Evolutionary conservation across 2,797 vertebrate genomes (phyloP), one percentile per base, ranked within the genome.

Genomic region (Malacoctenus gilli): DNA sequence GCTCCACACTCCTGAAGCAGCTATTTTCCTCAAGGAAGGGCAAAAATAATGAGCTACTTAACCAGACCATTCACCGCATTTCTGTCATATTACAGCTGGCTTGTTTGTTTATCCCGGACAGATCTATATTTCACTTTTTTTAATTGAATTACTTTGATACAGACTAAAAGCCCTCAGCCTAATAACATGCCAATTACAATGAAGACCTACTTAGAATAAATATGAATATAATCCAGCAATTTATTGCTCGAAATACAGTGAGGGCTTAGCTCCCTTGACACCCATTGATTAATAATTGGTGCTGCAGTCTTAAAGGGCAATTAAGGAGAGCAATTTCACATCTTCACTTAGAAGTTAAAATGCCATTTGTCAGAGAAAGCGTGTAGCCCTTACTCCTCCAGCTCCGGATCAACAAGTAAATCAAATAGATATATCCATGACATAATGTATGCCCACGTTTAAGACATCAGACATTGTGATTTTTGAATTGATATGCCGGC

Each of bases 171-270:
- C 95, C 94, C 89, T 90, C 83, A 84, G 90, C 94, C 94, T 96
- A 95, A 94, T 95, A 94, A 93, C 93, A 94, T 96, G 94, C 95
- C 94, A 96, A 96, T 96, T 97, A 96, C 92, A 95, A 96, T 95
- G 94, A 93, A 92, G 92, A 93, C 94, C 94, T 94, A 94, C 92
- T 94, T 93, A 91, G 93, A 95, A 95, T 95, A 95, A 95, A 96
- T 96, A 95, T 95, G 93, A 95, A 95, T 94, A 94, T 96, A 95
- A 95, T 93, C 90, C 91, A 87, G 90, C 93, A 94, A 95, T 95
- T 94, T 95, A 97, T 96, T 92, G 92, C 92, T 91, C 91, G 92
- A 94, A 90, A 95, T 93, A 94, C 87, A 91, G 89, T 88, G 90
- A 91, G 87, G 92, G 88, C 87, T 87, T 60, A 89, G 84, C 87